These are phyloP conservation scores for Dicyrtomina minuta DNA, from an alignment of 2,888 invertebrate species.

Conservation along the genomic window DNA sequence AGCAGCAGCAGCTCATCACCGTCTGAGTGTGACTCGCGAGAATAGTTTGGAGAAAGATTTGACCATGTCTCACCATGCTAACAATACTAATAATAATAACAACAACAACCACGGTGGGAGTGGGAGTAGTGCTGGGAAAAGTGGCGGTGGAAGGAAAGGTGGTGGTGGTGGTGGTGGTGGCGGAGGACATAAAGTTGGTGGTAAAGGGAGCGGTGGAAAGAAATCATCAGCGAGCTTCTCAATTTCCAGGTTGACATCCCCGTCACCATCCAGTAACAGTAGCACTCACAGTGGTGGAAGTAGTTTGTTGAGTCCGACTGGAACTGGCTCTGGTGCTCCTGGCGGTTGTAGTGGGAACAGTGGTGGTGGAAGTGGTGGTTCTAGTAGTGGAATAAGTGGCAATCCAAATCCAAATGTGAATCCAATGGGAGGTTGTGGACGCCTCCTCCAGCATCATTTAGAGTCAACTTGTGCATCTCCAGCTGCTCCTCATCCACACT, in stretches of 20 bases:
- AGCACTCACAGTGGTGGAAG: slow-evolving; percentile 38
- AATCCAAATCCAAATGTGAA: slow-evolving; percentile 29
- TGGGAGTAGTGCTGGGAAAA: background rate
- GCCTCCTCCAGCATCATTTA: slow-evolving; percentile 35
- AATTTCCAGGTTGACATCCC: slow-evolving; percentile 53
- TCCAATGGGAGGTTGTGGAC: slow-evolving; percentile 31
- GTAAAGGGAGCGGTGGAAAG: slow-evolving; percentile 34
- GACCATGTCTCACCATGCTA: background rate
- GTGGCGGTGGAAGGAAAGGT: background rate
- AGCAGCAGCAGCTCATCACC: background rate
- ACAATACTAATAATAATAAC: too few species aligned
- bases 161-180: slow-evolving; percentile 5
- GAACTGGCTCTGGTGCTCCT: background rate
- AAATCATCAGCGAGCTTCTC: slow-evolving; percentile 50
- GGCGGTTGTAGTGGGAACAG: slow-evolving; percentile 32
- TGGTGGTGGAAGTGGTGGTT: too few species aligned
- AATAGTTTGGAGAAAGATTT: slow-evolving; percentile 14
- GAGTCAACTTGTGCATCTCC: slow-evolving; percentile 17
- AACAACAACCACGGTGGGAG: background rate
- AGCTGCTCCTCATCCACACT: background rate
- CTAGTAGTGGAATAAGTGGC: slow-evolving; percentile 32
- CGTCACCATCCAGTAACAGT: slow-evolving; percentile 52
- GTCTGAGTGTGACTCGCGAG: background rate
- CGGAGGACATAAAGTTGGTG: background rate
- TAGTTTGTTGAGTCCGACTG: background rate